Evolutionary conservation across 2,888 invertebrate genomes (phyloP), one percentile per base, ranked within the genome.

Genomic region (Drosophila cognata): DNA sequence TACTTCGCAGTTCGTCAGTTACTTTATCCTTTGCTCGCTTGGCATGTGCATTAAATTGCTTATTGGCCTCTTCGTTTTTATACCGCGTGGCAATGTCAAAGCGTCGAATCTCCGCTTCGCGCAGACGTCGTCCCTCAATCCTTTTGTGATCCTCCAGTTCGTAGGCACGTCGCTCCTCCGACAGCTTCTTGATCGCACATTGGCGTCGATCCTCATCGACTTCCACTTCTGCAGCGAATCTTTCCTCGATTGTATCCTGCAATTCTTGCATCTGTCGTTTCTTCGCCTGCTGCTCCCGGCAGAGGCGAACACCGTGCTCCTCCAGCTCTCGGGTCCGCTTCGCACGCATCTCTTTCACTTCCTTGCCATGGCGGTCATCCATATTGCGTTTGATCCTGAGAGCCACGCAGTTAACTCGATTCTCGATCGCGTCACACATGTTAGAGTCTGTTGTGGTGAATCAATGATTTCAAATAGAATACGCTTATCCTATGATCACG

Each of bases 371-470:
- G 6, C 71, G 71, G 0, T n/a, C 29, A 7, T 67, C 35, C 29
- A 88, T 36, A 38, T 74, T 53, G 0, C 80, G 74, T 6, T 57
- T 31, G 1, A 75, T 62, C 7, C 71, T 67, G 21, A 16, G 53
- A 28, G 59, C 59, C 10, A 88, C 76, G 38, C 87, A 88, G 29
- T 71, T 80, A 6, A 84, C 69, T 0, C 87, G 77, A 25, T 84
- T 75, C 21, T 88, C 82, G 16, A 88, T 82, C 10, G n/a, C n/a
- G 3, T 88, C 80, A 41, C 73, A 72, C 18, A 84, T 82, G 2
- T 38, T 43, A 16, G 86, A 80, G 28, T 73, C 87, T 87, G 16
- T 4, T 29, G 16, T 16, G 16, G 8, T 13, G 1, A 50, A 38
- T 18, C 16, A 53, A 1, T 16, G 18, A 7, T 4, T 1, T 36